Conservation (phyloP, 2,113 vertebrate species). For the Xenopus tropicalis region DNA sequence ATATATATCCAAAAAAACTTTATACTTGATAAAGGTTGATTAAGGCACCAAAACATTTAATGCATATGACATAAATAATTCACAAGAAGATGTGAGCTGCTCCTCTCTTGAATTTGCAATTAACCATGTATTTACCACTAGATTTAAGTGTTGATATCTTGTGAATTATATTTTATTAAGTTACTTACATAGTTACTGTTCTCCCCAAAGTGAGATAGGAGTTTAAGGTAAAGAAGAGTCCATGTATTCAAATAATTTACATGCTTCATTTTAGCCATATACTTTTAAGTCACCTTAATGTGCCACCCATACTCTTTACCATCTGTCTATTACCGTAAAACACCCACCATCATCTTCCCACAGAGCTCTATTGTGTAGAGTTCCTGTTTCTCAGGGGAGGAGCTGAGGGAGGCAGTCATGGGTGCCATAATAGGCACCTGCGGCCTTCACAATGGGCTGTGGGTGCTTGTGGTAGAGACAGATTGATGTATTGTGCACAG, state of each 20-base stretch:
- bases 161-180: no score
- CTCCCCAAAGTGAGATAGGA: no score
- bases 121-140: no score
- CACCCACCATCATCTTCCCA: slow-evolving; percentile 82
- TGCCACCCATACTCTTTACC: slow-evolving; percentile 53
- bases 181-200: no score
- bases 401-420: slow-evolving; percentile 76
- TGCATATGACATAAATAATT: no score
- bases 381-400: slow-evolving; percentile 86
- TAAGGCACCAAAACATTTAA: no score
- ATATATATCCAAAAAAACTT: no score
- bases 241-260: neutral
- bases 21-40: no score
- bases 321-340: slow-evolving; percentile 64
- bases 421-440: slow-evolving; percentile 97
- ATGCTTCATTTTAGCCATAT: neutral
- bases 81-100: no score
- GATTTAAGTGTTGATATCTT: no score
- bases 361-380: slow-evolving; percentile 84
- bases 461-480: slow-evolving; percentile 91
- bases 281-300: slow-evolving; percentile 49
- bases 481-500: slow-evolving; percentile 96
- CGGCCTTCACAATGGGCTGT: slow-evolving; percentile 86
- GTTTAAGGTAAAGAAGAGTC: no score
- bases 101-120: no score